Base-by-base conservation (phyloP, 2,888 invertebrate genomes). In the Cetonia aurata region DNA sequence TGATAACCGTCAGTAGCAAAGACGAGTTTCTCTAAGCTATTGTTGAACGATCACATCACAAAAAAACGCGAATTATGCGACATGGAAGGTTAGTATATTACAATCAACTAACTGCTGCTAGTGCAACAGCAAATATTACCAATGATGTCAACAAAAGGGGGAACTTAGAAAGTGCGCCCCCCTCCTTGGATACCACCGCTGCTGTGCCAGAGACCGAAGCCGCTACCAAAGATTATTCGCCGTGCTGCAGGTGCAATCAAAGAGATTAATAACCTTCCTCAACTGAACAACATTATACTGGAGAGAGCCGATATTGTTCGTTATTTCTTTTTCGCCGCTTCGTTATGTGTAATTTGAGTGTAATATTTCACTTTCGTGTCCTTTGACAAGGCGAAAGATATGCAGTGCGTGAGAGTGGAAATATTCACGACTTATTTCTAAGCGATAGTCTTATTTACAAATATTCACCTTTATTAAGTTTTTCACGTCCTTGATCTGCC, bases 131-230 rank as follows among this genome's bases (percentile, higher is more conserved):
- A 31, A 48, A 48, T 62, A 48, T 75, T 75, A 76, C 75, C 78
- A 76, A 77, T 77, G 77, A 77, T 75, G 70, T 76, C 77, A 78
- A 79, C 79, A 78, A 79, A 80, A 81, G 79, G 80, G 79, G 79
- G 72, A 78, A 81, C 80, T 81, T 81, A 81, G 80, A 80, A 81
- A 80, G 78, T 79, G 67, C 66, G 70, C 71, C 75, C 71, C 69
- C 72, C 60, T 57, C 60, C 67, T 71, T 57, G 31, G 62, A 25
- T 53, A 53, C n/a, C 19, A 15, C 48, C 33, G 62, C 48, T 48
- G n/a, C 62, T 62, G 48, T 56, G 33, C 41, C 56, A n/a, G 25
- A 57, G 42, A 41, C 44, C 44, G 12, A 19, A 44, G 25, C 17
- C 15, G 17, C 44, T 17, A 6, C 25, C 44, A 42, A 59, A 59